phyloP scores from a whole-genome alignment of 2,888 invertebrate species.

The Ophion costatus region DNA sequence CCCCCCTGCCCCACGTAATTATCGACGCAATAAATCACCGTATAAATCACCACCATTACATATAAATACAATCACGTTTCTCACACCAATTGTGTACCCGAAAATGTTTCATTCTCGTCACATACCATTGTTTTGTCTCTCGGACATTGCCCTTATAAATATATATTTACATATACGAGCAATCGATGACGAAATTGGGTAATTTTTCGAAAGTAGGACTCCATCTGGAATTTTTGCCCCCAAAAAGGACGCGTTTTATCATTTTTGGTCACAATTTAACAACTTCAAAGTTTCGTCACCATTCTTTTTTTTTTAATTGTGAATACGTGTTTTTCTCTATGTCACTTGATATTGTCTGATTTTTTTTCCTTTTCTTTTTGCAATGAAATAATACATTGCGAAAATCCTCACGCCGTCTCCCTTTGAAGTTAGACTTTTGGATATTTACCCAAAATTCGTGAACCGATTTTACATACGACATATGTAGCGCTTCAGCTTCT shows the following conservation, averaged over 20 bases:
- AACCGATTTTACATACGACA: constrained; percentile 13
- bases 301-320: background rate
- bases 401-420: background rate
- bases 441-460: constrained; percentile 3
- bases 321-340: background rate
- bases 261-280: background rate
- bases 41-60: constrained; percentile 19
- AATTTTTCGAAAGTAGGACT: background rate
- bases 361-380: too few relatives aligned
- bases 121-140: constrained; percentile 26
- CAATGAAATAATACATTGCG: background rate
- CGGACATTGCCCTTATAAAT: constrained; percentile 48
- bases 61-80: constrained; percentile 12
- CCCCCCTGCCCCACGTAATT: background rate
- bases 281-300: background rate
- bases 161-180: constrained; percentile 29
- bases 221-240: background rate
- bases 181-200: constrained; percentile 3
- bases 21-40: constrained; percentile 1
- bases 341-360: too few relatives aligned
- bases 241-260: background rate
- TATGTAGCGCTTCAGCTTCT: constrained; percentile 56
- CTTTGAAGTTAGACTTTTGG: too few relatives aligned
- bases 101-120: constrained; percentile 21
- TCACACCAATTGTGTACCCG: constrained; percentile 19